A percentile compares a stretch with the other conserved stretches of the same genome.
These are phyloP conservation scores for Tenualosa thibaudeaui DNA, from an alignment of 2,797 vertebrate genomes.

Conservation along the genomic window DNA sequence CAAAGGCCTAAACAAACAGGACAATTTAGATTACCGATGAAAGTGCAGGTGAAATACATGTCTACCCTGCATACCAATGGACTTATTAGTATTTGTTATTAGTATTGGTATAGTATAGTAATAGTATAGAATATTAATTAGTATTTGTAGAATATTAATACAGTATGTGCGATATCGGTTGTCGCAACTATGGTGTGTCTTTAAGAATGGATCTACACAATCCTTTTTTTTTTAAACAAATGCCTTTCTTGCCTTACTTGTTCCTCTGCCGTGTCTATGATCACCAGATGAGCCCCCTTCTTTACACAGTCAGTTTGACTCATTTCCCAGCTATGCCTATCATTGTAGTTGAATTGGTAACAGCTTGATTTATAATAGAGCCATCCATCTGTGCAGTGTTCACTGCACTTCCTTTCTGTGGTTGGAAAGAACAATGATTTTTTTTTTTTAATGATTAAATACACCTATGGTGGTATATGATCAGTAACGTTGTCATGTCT, in stretches of 20 bases:
- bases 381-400: conserved; percentile 63
- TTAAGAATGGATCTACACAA: too few relatives aligned
- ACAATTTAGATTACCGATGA: background rate
- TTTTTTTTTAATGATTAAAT: background rate
- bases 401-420: conserved; percentile 56
- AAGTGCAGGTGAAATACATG: background rate
- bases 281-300: conserved; percentile 49
- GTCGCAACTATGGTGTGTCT: background rate
- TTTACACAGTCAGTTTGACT: conserved; percentile 30
- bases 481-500: background rate
- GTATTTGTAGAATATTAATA: too few relatives aligned
- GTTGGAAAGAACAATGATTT: background rate
- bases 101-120: too few relatives aligned
- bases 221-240: too few relatives aligned
- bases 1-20: conserved; percentile 61
- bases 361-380: conserved; percentile 62
- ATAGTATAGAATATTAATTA: too few relatives aligned
- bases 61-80: too few relatives aligned
- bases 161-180: too few relatives aligned
- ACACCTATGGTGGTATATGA: background rate
- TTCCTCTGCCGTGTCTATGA: conserved; percentile 61
- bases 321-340: background rate
- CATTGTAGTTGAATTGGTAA: conserved; percentile 41
- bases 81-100: too few relatives aligned
- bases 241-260: conserved; percentile 57